Base-by-base conservation (phyloP, 2,797 vertebrate genomes). In the Echeneis naucrates region DNA sequence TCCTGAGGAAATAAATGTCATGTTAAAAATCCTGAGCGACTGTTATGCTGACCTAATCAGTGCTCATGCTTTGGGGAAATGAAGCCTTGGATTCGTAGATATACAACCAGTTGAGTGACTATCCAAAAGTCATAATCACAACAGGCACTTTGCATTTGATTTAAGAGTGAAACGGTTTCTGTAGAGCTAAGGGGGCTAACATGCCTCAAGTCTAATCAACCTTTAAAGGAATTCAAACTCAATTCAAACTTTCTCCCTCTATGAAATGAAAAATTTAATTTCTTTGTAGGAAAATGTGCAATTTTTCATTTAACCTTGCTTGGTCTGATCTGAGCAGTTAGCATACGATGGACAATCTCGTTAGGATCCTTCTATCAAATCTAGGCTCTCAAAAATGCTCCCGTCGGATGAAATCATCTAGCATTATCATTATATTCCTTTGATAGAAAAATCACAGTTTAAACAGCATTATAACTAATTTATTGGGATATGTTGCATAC, bases 301-400 rank as follows among this genome's bases (percentile, higher is more conserved):
- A 8, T 33, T 17, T 9, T 11, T 23, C 2, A 24, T 12, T 8
- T 63, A 4, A 30, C 32, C 1, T 45, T 42, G 52, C 26, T 23
- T 60, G 4, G 21, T 60, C 35, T 42, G 32, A 16, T 53, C 48
- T 26, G 54, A 65, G 38, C 30, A n/a, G 59, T 44, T 48, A 65
- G 55, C 61, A n/a, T 47, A 69, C 11, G n/a, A n/a, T n/a, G n/a
- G n/a, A n/a, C n/a, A n/a, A n/a, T n/a, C n/a, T n/a, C n/a, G n/a
- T n/a, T n/a, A n/a, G n/a, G n/a, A n/a, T n/a, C n/a, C n/a, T n/a
- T n/a, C n/a, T n/a, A n/a, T n/a, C n/a, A n/a, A n/a, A n/a, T n/a
- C n/a, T n/a, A n/a, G n/a, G n/a, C n/a, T n/a, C n/a, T n/a, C n/a
- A n/a, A n/a, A n/a, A n/a, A n/a, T n/a, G n/a, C n/a, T n/a, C n/a